Conservation (phyloP, 2,797 vertebrate genomes). For the Balearica regulorum region DNA sequence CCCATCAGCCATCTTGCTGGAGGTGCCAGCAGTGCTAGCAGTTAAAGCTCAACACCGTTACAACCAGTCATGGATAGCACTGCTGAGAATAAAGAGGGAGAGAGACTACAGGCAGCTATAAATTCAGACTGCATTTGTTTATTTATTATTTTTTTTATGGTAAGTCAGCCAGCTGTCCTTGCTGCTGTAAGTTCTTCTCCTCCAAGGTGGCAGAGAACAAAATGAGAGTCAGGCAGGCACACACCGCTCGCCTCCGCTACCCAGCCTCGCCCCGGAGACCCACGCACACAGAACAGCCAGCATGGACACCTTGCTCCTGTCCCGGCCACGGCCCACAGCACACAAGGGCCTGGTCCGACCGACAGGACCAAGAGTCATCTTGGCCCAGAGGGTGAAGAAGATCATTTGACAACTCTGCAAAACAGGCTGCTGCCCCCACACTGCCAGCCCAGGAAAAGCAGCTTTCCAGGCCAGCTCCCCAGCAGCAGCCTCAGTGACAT, state of each 20-base stretch:
- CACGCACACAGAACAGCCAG: rapidly evolving
- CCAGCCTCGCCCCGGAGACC: rapidly evolving
- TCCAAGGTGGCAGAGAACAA: background rate
- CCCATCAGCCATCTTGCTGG: background rate
- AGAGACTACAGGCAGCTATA: background rate
- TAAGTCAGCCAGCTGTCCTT: background rate
- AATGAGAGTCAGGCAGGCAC: background rate
- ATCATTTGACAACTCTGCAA: rapidly evolving
- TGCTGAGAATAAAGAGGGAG: background rate
- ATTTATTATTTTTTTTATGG: rapidly evolving
- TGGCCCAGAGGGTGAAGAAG: background rate
- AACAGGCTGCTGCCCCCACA: background rate
- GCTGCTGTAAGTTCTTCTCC: background rate
- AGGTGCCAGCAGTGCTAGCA: rapidly evolving
- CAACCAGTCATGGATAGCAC: rapidly evolving
- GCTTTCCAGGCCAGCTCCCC: background rate
- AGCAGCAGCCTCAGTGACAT: background rate
- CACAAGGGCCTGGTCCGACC: rapidly evolving
- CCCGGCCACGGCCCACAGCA: background rate
- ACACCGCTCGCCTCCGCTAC: rapidly evolving
- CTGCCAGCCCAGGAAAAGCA: rapidly evolving
- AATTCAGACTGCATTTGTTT: background rate
- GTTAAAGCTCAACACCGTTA: rapidly evolving
- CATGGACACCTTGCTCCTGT: rapidly evolving
- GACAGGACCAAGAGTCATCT: rapidly evolving